A percentile compares a stretch with the other conserved stretches of the same genome.
These are phyloP conservation scores for Dinoponera quadriceps DNA, from an alignment of 1,140 invertebrate species.

Conservation along the genomic window DNA sequence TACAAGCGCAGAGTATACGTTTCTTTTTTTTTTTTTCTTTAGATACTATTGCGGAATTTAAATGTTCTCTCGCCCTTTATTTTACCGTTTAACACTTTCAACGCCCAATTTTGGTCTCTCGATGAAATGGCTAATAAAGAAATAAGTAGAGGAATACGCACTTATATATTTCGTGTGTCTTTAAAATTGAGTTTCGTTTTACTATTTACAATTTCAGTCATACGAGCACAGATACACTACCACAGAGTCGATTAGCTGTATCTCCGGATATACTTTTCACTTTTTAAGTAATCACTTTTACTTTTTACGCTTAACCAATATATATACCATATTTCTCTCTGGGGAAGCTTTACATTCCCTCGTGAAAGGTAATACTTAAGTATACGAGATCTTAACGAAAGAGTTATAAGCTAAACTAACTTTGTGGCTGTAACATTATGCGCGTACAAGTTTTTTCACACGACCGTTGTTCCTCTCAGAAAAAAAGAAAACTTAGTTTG, in stretches of 20 bases:
- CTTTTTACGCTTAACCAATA: constrained; percentile 62
- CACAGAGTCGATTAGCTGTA: constrained; percentile 63
- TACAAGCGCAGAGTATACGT: constrained; percentile 74
- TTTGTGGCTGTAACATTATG: constrained; percentile 67
- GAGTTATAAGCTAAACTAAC: constrained; percentile 66
- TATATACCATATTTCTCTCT: no score
- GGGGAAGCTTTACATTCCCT: constrained; percentile 60
- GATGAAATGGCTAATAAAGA: constrained; percentile 69
- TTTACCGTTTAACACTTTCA: constrained; percentile 72
- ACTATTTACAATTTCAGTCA: constrained; percentile 77
- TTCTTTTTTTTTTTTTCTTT: constrained; percentile 24
- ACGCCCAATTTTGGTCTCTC: constrained; percentile 71
- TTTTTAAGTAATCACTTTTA: constrained; percentile 60
- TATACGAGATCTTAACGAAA: constrained; percentile 66
- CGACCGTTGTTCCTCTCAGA: neutral
- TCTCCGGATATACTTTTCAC: constrained; percentile 66
- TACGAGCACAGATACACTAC: constrained; percentile 71
- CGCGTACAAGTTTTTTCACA: constrained; percentile 39
- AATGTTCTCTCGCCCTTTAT: constrained; percentile 67
- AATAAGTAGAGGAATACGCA: constrained; percentile 67
- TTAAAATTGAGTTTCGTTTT: constrained; percentile 68
- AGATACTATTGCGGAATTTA: constrained; percentile 71
- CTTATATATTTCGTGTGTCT: constrained; percentile 64
- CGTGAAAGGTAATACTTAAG: constrained; percentile 68
- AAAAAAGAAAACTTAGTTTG: constrained; percentile 23